Base-by-base conservation (phyloP, 2,888 invertebrate species). In the Eledona agricola region DNA sequence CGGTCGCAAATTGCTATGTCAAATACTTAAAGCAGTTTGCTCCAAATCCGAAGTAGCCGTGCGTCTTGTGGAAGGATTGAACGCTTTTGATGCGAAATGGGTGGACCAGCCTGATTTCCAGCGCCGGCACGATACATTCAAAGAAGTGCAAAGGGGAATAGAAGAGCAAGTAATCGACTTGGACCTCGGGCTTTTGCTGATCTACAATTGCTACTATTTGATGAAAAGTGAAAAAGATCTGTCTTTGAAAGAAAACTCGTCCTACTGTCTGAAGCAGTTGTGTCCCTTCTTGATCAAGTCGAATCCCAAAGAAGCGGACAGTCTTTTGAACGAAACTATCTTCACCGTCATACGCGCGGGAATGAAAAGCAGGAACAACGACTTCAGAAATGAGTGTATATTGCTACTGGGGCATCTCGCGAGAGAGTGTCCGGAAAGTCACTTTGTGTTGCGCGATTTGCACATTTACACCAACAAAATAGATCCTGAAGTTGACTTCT, bases 91-190 rank as follows among this genome's bases (percentile, higher is more conserved):
- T 75, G 81, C 83, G 28, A 84, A 87, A 57, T 90, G 90, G 86
- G 82, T 96, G n/a, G 96, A 96, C 64, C 96, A 97, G 71, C 95
- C 96, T 0, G 94, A 97, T 77, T 95, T 90, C 66, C 86, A 90
- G 54, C 81, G 81, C 63, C 82, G 97, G 62, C 79, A 96, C 11
- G 85, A 88, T 42, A 90, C 90, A 0, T 92, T 93, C 63, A 85
- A 84, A 63, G 77, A 80, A 62, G 83, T 94, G 23, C 84, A 83
- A 53, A 60, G 78, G n/a, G 75, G 81, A 6, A 77, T 80, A 1
- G 72, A 71, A 1, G 72, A 79, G 43, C 72, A 79, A 32, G 72
- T 75, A 11, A 76, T 90, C 2, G 82, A 84, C 35, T 72, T 88
- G 12, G 83, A 87, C 58, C 71, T 87, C 7, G 88, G 89, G 0